A percentile compares a stretch with the other conserved stretches of the same genome.
phyloP scores from a whole-genome alignment of 1,140 invertebrate species.

The Bombus affinis region DNA sequence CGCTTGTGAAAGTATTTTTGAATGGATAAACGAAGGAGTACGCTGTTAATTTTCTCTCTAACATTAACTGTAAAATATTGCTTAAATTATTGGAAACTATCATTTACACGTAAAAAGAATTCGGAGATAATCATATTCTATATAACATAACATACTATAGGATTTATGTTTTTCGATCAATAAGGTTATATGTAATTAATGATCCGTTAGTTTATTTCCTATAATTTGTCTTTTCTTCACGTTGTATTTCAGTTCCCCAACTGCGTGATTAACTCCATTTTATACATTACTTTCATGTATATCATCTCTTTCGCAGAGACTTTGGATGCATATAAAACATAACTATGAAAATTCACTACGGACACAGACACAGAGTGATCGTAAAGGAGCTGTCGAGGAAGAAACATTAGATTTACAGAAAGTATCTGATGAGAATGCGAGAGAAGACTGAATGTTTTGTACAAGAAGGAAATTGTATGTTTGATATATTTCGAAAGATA shows the following conservation, averaged over 20 bases:
- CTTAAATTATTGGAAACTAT: neutral
- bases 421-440: neutral
- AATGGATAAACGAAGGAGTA: constrained; percentile 59
- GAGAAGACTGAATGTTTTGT: neutral
- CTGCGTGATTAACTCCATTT: neutral
- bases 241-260: neutral
- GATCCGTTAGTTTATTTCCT: no score
- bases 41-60: neutral
- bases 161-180: neutral
- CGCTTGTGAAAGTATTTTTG: constrained; percentile 48
- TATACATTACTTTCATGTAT: neutral
- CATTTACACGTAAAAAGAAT: neutral
- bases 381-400: neutral
- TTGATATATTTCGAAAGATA: neutral
- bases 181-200: no score
- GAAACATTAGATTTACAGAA: neutral
- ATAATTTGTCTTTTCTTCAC: no score
- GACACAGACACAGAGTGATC: neutral
- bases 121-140: neutral
- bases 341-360: constrained; percentile 21
- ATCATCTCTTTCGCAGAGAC: constrained; percentile 40
- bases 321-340: constrained; percentile 61
- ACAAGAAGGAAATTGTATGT: neutral
- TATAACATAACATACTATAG: neutral
- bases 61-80: neutral